These are phyloP conservation scores for Andrena camellia DNA, from an alignment of 2,888 invertebrate genomes.

Conservation along the genomic window DNA sequence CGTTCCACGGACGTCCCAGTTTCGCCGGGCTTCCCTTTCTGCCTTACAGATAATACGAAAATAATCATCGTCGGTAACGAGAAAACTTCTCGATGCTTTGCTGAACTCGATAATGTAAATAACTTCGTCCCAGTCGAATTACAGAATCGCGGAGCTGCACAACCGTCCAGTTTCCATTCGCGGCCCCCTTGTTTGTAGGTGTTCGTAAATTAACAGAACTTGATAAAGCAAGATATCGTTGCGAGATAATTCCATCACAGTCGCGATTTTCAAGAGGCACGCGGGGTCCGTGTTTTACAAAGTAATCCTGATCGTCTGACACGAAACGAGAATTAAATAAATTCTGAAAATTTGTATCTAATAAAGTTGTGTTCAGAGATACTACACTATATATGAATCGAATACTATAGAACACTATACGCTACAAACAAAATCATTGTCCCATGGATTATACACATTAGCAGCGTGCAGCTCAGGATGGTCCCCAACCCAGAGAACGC, in stretches of 20 bases:
- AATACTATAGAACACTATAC: no score
- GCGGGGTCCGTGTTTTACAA: background rate
- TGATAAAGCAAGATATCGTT: background rate
- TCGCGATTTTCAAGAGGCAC: background rate
- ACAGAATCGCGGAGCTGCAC: slow-evolving; percentile 15
- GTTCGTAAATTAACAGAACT: background rate
- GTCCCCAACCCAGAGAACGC: background rate
- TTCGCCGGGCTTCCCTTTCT: slow-evolving; percentile 23
- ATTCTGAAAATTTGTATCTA: background rate
- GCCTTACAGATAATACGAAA: slow-evolving; percentile 60
- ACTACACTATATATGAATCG: no score
- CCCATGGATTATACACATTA: background rate
- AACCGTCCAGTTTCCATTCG: background rate
- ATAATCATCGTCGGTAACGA: slow-evolving; percentile 67
- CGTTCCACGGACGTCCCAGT: slow-evolving; percentile 35
- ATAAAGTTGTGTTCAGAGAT: background rate
- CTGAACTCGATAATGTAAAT: slow-evolving; percentile 54
- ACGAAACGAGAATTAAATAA: background rate
- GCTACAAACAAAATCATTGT: background rate
- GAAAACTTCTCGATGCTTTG: slow-evolving; percentile 63
- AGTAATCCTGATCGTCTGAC: background rate
- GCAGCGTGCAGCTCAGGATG: background rate
- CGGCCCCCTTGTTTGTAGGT: background rate
- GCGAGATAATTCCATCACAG: background rate
- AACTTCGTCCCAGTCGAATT: slow-evolving; percentile 27